Evolutionary conservation across 2,113 vertebrate species (phyloP).

Genomic region (Morphnarchus princeps): DNA sequence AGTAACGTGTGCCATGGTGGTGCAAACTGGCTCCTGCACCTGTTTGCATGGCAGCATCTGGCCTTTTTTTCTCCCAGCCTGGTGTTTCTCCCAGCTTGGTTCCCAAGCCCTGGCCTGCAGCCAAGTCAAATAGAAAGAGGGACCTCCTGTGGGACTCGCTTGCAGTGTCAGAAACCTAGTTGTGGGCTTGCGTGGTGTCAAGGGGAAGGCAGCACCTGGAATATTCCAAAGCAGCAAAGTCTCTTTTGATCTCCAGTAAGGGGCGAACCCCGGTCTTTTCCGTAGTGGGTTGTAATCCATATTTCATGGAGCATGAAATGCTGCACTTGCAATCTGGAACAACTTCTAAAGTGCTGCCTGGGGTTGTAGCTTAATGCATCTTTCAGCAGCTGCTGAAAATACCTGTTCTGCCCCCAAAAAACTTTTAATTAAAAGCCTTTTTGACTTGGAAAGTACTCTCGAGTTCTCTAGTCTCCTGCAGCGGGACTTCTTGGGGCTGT

Average conservation of each 20-base stretch:
- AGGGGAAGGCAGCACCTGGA: background rate
- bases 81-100: background rate
- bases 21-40: slow-evolving; percentile 1
- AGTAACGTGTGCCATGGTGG: accelerated
- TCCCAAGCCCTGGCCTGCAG: slow-evolving; percentile 41
- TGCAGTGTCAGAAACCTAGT: background rate
- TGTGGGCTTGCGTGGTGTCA: background rate
- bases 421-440: background rate
- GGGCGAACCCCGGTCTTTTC: background rate
- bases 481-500: background rate
- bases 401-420: background rate
- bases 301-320: background rate
- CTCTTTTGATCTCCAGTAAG: background rate
- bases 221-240: background rate
- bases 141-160: slow-evolving; percentile 10
- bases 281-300: background rate
- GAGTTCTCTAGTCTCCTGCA: background rate
- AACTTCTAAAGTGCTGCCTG: slow-evolving; percentile 30
- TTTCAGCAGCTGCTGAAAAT: slow-evolving; percentile 36
- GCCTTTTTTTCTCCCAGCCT: background rate
- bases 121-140: slow-evolving; percentile 49
- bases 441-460: background rate
- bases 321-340: slow-evolving; percentile 6
- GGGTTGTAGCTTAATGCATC: background rate
- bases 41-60: background rate